Evolutionary conservation across 2,113 vertebrate species (phyloP), one percentile per base, ranked within the genome.

Genomic region (Hipposideros armiger): DNA sequence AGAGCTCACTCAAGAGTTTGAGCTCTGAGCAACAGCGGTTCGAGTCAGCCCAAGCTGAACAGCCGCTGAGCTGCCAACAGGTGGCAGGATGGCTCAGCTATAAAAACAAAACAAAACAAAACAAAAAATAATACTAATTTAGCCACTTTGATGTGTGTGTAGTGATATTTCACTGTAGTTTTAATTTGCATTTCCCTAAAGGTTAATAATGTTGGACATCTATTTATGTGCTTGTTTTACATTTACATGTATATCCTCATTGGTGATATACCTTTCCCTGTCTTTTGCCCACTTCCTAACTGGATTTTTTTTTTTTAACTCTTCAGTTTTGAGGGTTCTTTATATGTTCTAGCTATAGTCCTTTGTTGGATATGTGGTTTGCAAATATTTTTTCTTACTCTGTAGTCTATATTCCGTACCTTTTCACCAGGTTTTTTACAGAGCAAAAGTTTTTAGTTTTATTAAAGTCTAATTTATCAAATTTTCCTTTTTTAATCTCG

Each of bases 171-270:
- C 62, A 36, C 66, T 91, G 5, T 60, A 36, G 42, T 87, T 95
- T 89, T 70, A 67, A 80, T 74, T 93, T 96, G 52, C 32, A 89
- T 95, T 86, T 96, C n/a, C 40, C 80, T 74, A 88, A 92, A 95
- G 62, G 54, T n/a, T 81, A 81, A 67, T 40, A 58, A 85, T 24
- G 15, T 26, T 77, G 69, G 67, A 72, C 42, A 36, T 40, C 36
- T 52, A 76, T 77, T 89, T 76, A 40, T 30, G 15, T 90, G 64
- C 42, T 89, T 87, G 32, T 80, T 87, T 96, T 96, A 50, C 47
- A 50, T 50, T 47, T 58, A 64, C 90, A 50, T 95, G 28, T 87
- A 22, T 80, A 86, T 52, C 20, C 2, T 90, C 13, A 47, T 17
- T 81, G 91, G n/a, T 81, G 40, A 88, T 93, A 84, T 92, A 30